phyloP scores from a whole-genome alignment of 2,113 vertebrate genomes.

The Scolopax mira region DNA sequence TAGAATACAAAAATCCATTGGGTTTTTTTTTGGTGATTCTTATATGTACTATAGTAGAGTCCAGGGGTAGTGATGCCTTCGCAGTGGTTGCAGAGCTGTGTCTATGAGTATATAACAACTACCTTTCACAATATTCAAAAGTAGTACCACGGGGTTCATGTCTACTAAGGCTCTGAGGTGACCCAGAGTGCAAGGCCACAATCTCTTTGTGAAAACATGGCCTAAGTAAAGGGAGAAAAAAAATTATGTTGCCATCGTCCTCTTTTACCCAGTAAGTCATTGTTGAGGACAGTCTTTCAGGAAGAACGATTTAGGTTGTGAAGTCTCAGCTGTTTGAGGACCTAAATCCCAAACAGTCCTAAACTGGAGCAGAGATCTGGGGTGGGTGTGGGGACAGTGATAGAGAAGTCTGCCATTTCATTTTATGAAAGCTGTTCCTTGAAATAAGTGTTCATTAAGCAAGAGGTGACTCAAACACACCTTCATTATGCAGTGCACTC shows the following conservation, averaged over 20 bases:
- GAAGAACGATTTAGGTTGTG: neutral
- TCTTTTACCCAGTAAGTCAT: neutral
- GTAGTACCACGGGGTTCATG: neutral
- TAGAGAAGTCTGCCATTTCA: neutral
- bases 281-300: neutral
- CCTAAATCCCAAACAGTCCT: neutral
- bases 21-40: neutral
- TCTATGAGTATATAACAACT: neutral
- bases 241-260: neutral
- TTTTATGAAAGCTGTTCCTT: neutral
- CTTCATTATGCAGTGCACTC: neutral
- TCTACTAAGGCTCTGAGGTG: neutral
- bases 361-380: neutral
- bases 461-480: neutral
- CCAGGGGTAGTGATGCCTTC: neutral
- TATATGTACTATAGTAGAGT: accelerated
- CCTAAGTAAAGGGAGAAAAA: neutral
- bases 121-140: neutral
- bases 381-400: neutral
- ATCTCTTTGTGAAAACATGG: neutral
- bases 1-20: neutral
- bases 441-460: neutral
- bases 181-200: neutral
- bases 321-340: neutral
- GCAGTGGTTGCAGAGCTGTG: neutral